Percentiles rank a stretch among this genome's conserved stretches.
Evolutionary conservation across 2,888 invertebrate genomes (phyloP).

Genomic region (Pammene aurita): DNA sequence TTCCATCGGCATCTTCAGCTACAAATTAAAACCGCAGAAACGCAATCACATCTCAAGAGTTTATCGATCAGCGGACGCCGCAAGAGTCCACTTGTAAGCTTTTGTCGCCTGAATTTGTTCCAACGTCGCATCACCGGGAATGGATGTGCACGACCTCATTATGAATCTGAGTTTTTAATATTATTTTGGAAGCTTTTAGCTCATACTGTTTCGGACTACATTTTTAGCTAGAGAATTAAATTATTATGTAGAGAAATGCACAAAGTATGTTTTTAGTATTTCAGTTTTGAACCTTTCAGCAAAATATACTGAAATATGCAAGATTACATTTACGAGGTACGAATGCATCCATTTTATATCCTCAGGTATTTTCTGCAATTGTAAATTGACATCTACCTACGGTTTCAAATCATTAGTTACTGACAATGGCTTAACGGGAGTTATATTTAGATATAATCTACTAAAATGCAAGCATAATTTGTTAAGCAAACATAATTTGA

Average conservation of each 20-base stretch:
- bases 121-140: constrained; percentile 43
- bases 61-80: constrained; percentile 58
- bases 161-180: constrained; percentile 12
- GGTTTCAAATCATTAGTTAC: no score
- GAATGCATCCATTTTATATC: neutral
- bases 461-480: no score
- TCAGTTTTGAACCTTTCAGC: neutral
- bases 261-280: neutral
- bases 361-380: no score
- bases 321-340: neutral
- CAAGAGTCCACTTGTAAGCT: constrained; percentile 64
- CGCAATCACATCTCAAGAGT: constrained; percentile 37
- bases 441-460: no score
- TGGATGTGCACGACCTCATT: constrained; percentile 32
- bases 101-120: constrained; percentile 63
- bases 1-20: constrained; percentile 17
- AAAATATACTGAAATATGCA: no score
- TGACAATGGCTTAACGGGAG: no score
- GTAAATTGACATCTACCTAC: no score
- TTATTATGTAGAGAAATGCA: neutral
- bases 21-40: constrained; percentile 36
- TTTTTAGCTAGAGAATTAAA: neutral
- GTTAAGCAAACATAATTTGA: no score
- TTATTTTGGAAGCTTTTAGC: constrained; percentile 27
- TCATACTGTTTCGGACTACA: constrained; percentile 7